Base-by-base conservation (phyloP, 2,888 invertebrate genomes). In the Drosophila dives region DNA sequence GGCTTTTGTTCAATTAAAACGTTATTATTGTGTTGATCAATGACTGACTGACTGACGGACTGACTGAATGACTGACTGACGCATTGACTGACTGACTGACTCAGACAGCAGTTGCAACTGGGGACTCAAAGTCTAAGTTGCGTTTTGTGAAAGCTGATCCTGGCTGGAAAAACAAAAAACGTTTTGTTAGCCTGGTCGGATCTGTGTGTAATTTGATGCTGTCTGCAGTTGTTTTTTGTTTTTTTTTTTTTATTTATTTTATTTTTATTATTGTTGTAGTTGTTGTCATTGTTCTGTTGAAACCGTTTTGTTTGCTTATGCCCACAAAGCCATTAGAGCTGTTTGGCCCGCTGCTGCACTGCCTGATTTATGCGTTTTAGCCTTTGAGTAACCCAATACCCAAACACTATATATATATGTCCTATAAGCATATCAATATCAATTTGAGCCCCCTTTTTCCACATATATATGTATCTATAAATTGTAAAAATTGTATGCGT, bases 1-100 rank as follows among this genome's bases (percentile, higher is more conserved):
- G 62, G 36, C 79, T 87, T 89, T 84, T 89, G 80, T 90, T 90
- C 91, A 88, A 88, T 88, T 91, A 88, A 91, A 90, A 88, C 75
- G 87, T 86, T 88, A 86, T 90, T 88, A 90, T 86, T 84, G 89
- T 90, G 71, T 87, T 70, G 49, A 51, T 45, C 66, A 69, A 17
- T 64, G 80, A 75, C 66, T 64, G 59, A 77, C 77, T 63, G 33
- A 62, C 42, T 66, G 80, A 75, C 65, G 61, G 65, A 72, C 72
- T 48, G 49, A 66, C 50, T 56, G 67, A 54, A 68, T 40, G 50
- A 69, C 23, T 64, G 76, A 72, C 71, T 42, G 51, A 68, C 49
- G 56, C 62, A 54, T 64, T 45, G 49, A 72, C n/a, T 63, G 71
- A 77, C 70, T 54, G 68, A 80, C 56, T n/a, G 34, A 51, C 45